Evolutionary conservation across 2,113 vertebrate genomes (phyloP), one percentile per base, ranked within the genome.

Genomic region (Tachycineta bicolor): DNA sequence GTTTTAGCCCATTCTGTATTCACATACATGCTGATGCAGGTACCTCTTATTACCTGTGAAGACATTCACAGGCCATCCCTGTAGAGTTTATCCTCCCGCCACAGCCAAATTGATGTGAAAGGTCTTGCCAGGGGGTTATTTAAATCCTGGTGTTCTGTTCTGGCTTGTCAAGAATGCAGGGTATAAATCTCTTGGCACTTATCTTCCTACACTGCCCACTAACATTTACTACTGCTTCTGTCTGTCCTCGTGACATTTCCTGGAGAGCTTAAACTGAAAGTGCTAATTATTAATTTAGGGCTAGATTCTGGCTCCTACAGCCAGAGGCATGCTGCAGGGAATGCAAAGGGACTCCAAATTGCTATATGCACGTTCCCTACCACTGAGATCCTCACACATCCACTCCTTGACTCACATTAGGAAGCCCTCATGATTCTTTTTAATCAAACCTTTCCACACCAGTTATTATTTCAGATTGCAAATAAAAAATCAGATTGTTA

Each of bases 201-300:
- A 60, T 31, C 70, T 89, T 93, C 79, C 90, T 91, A 50, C 55
- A 73, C 75, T 96, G 93, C 86, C 93, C 85, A 90, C 92, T 96
- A 93, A 92, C 18, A 85, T 96, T 95, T 96, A 85, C 83, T 75
- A 53, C 28, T 68, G 18, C 60, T 88, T 95, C 65, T 88, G 46
- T 81, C 94, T 93, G 70, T 95, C 83, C 92, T 96, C 70, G 41
- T 91, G 91, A 95, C 91, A 95, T 87, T 96, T 96, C 68, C 68
- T 83, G 87, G 56, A 78, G 25, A 94, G 46, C 77, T 93, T 94
- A 87, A 84, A 87, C 90, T 86, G 82, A 87, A 90, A 88, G 76
- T 91, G 77, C 92, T 95, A 94, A 97, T 97, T 97, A 96, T 97
- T 97, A 96, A 97, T 97, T 96, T 96, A 96, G 95, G 95, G 83